Percentiles rank a stretch among this genome's conserved stretches.
phyloP scores from a whole-genome alignment of 2,888 invertebrate species.

The Calameuta pallipes region DNA sequence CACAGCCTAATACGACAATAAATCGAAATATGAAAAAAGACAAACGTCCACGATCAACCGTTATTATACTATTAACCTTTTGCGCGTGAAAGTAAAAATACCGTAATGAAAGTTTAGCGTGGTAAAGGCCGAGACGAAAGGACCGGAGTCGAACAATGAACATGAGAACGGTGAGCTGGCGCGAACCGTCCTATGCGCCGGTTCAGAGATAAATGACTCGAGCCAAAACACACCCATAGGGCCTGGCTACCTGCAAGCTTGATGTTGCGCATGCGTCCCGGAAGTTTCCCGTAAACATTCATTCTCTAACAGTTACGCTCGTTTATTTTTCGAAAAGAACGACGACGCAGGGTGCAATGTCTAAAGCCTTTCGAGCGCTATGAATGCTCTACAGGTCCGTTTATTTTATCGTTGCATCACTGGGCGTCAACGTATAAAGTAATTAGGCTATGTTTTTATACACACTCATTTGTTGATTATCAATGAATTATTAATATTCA shows the following conservation, averaged over 20 bases:
- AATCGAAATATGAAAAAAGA: not conserved
- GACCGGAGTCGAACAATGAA: not conserved
- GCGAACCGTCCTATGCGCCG: not conserved
- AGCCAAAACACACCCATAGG: not conserved
- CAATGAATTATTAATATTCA: no score
- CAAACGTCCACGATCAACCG: not conserved
- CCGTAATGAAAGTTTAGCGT: not conserved
- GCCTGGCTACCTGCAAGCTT: not conserved
- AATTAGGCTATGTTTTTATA: not conserved
- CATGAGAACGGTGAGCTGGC: not conserved
- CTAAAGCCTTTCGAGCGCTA: not conserved
- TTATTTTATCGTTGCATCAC: not conserved
- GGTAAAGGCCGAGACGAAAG: not conserved
- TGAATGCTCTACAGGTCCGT: not conserved
- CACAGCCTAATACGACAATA: not conserved
- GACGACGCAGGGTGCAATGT: not conserved
- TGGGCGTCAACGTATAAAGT: not conserved
- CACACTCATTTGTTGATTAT: no score
- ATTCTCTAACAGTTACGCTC: not conserved
- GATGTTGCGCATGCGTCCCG: not conserved
- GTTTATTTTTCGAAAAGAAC: not conserved
- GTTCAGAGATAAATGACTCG: not conserved
- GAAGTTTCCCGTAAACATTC: not conserved
- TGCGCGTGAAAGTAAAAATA: not conserved
- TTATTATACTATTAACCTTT: not conserved